phyloP scores from a whole-genome alignment of 2,113 vertebrate species.

The Mugil cephalus region DNA sequence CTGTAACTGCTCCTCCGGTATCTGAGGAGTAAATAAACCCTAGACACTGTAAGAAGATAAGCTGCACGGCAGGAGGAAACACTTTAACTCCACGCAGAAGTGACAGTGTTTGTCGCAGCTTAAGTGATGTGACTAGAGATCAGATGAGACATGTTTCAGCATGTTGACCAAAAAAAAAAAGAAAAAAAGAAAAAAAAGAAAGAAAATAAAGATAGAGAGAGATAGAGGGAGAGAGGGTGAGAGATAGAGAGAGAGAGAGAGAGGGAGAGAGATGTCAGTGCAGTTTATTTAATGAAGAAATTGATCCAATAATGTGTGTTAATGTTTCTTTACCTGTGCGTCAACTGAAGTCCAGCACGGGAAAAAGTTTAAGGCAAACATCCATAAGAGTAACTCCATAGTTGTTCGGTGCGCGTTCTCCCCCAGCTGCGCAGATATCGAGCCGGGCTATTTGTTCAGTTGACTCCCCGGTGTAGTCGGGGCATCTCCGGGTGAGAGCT shows the following conservation, averaged over 20 bases:
- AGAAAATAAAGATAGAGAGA: too few species aligned
- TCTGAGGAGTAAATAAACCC: too few species aligned
- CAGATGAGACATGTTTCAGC: too few species aligned
- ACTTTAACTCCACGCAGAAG: neutral
- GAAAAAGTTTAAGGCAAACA: conserved; percentile 49
- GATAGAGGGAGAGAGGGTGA: too few species aligned
- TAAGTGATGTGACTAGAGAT: too few species aligned
- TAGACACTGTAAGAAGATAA: too few species aligned
- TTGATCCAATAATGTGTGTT: conserved; percentile 5
- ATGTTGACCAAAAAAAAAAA: too few species aligned
- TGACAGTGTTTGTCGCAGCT: neutral
- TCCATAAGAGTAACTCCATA: conserved; percentile 29
- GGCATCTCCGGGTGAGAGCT: neutral
- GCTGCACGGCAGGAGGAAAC: neutral
- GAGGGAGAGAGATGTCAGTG: too few species aligned
- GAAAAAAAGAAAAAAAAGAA: too few species aligned
- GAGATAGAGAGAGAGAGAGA: too few species aligned
- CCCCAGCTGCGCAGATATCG: neutral
- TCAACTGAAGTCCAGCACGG: conserved; percentile 32
- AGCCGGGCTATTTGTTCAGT: neutral
- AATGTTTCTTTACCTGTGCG: conserved; percentile 62
- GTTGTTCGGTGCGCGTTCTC: conserved; percentile 6
- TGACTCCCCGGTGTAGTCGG: neutral
- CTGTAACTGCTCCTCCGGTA: neutral
- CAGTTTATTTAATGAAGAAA: too few species aligned